Evolutionary conservation across 1,140 invertebrate genomes (phyloP), one percentile per base, ranked within the genome.

Genomic region (Drosophila funebris): DNA sequence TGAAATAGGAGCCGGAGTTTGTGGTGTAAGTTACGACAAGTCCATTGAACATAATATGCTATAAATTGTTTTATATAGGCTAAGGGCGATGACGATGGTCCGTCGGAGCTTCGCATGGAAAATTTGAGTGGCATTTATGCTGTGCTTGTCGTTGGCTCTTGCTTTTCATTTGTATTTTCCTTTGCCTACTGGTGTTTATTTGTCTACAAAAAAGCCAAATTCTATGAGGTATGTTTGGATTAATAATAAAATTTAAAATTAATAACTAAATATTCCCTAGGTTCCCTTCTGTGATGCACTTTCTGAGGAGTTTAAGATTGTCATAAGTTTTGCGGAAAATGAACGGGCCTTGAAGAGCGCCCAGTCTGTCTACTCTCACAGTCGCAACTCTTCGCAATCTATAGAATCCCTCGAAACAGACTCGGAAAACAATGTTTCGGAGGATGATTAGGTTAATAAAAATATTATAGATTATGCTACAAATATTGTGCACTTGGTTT

Each of bases 1-100:
- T 83, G 95, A 97, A 91, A 95, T 96, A 89, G 96, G 96, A 0
- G 96, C 96, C 18, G 95, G 96, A 6, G 94, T 93, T 44, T 97
- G 96, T 91, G 92, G 92, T 74, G 96, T 96, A 77, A 64, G 76
- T 89, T 13, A 8, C 2, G 18, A 2, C 5, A 5, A 0, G 3
- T 13, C 5, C 4, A 3, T 0, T 7, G n/a, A 16, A 13, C 16
- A 3, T 14, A n/a, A 11, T 16, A 16, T 22, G 24, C 1, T 1
- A 73, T 94, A 5, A 44, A 22, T 31, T 27, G 1, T 31, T 14
- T 27, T n/a, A 13, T n/a, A 1, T 39, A 89, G 87, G 76, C 64
- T 0, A 88, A 88, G 53, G 56, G 67, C 50, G 43, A 46, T 2
- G 66, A 66, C 1, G 67, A 64, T 22, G 71, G 66, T 1, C 73